Conservation (phyloP, 2,113 vertebrate species). For the human region DNA sequence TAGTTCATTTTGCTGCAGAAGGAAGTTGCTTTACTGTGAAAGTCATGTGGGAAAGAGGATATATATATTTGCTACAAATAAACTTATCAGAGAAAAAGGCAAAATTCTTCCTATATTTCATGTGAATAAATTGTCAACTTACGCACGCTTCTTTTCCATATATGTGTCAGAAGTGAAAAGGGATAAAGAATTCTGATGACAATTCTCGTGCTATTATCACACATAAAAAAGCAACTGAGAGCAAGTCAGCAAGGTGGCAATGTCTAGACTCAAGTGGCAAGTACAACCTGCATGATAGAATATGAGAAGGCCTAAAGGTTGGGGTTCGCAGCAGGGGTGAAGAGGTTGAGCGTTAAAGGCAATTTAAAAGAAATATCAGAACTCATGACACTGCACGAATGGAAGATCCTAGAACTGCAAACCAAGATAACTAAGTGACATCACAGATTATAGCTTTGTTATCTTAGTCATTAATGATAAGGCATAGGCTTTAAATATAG, state of each 20-base stretch:
- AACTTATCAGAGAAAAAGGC: neutral
- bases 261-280: too few relatives aligned
- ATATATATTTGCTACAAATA: neutral
- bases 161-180: neutral
- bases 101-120: neutral
- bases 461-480: neutral
- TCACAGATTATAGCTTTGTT: neutral
- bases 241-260: neutral
- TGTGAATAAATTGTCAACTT: neutral
- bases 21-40: neutral
- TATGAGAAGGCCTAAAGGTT: neutral
- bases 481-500: neutral
- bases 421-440: neutral
- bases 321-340: rapidly evolving
- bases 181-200: neutral
- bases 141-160: neutral
- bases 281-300: neutral
- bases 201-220: neutral
- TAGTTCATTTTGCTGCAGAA: neutral
- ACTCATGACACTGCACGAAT: neutral
- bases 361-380: neutral
- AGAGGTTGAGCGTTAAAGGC: neutral
- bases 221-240: neutral
- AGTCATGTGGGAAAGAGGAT: neutral
- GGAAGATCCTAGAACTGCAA: neutral